Conservation (phyloP, 2,113 vertebrate species). For the Pseudorhombus dupliciocellatus region DNA sequence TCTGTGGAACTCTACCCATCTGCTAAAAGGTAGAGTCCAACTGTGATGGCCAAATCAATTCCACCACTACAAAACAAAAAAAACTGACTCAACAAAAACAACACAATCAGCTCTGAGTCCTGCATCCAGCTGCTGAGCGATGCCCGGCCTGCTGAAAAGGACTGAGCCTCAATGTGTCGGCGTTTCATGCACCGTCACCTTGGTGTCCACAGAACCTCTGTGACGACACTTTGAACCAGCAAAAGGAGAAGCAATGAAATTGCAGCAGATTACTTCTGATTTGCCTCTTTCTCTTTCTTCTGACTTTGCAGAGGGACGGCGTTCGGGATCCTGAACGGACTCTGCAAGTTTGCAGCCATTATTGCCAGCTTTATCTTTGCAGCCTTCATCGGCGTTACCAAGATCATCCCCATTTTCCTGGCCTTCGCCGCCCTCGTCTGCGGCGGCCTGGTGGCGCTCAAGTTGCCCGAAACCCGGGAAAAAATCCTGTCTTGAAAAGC, state of each 20-base stretch:
- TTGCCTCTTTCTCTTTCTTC: not conserved
- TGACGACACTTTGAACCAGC: no score
- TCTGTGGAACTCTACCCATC: constrained; percentile 96
- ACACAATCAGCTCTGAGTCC: no score
- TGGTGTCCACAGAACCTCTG: no score
- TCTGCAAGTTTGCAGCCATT: constrained; percentile 93
- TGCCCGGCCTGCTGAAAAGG: no score
- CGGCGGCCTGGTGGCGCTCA: constrained; percentile 91
- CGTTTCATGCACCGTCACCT: no score
- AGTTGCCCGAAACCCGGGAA: constrained; percentile 94
- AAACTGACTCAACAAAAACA: no score
- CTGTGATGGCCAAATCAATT: no score
- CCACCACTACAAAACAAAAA: no score
- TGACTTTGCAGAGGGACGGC: constrained; percentile 87
- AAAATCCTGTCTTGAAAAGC: constrained; percentile 90
- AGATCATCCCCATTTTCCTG: constrained; percentile 94
- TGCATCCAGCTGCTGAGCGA: no score
- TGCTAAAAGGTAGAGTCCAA: constrained; percentile 86
- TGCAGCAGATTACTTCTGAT: no score
- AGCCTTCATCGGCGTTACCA: constrained; percentile 93
- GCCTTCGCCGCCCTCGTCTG: constrained; percentile 91
- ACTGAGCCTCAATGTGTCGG: no score
- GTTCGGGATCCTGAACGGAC: constrained; percentile 92
- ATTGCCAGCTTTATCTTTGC: constrained; percentile 95
- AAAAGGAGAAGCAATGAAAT: no score